Conservation (phyloP, 2,797 vertebrate species). For the Etheostoma perlongum region DNA sequence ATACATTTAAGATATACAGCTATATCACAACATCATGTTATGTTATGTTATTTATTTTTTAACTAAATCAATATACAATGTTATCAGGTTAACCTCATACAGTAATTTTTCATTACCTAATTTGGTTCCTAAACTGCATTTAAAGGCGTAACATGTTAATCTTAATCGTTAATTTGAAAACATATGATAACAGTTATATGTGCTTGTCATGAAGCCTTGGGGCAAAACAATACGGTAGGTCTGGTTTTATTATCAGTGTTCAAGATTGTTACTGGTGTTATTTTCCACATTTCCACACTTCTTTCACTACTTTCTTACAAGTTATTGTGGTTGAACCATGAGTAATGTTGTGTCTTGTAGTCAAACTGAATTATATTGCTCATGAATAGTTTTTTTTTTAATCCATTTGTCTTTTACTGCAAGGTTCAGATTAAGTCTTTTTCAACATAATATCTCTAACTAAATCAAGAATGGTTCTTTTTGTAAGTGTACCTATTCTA, state of each 20-base stretch:
- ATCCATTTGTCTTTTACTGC: background rate
- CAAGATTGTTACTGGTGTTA: background rate
- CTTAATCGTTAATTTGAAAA: background rate
- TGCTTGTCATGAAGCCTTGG: background rate
- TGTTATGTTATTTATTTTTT: background rate
- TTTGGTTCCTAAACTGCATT: background rate
- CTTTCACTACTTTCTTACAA: background rate
- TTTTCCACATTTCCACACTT: background rate
- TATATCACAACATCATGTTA: background rate
- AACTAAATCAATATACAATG: background rate
- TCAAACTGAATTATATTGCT: background rate
- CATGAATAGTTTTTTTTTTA: background rate
- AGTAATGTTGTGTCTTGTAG: background rate
- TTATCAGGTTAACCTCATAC: background rate
- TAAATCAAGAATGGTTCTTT: background rate
- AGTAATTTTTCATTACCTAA: background rate
- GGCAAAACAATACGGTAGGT: background rate
- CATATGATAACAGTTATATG: background rate
- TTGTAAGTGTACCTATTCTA: background rate
- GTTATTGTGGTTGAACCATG: background rate
- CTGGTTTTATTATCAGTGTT: background rate
- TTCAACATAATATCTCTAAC: background rate
- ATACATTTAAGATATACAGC: background rate
- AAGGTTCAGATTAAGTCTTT: background rate
- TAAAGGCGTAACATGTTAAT: background rate